Conservation (phyloP, 2,797 vertebrate species). For the Manis javanica region DNA sequence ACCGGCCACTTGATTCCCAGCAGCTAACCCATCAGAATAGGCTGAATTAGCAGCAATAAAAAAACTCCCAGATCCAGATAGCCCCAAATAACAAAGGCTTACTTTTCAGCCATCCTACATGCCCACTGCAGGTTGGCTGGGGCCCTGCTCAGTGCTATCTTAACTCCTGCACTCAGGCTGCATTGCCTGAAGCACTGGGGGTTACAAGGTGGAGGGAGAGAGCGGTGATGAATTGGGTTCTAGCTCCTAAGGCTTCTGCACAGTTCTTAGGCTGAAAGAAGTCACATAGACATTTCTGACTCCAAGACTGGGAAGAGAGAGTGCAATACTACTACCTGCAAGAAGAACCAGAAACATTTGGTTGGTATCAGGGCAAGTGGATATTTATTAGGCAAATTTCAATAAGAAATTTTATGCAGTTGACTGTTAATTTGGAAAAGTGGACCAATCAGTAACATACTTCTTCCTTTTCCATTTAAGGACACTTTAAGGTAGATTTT, state of each 20-base stretch:
- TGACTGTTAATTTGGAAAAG: neutral
- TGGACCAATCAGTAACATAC: neutral
- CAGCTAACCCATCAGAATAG: neutral
- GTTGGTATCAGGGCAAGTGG: neutral
- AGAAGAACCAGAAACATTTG: neutral
- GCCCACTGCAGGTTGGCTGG: neutral
- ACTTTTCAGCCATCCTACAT: neutral
- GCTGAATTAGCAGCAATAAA: neutral
- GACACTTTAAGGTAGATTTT: neutral
- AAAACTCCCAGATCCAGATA: no score
- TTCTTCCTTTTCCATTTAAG: neutral
- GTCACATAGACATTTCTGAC: neutral
- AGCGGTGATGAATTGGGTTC: no score
- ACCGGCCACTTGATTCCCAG: neutral
- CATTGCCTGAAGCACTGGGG: neutral
- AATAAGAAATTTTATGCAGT: neutral
- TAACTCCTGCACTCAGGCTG: neutral
- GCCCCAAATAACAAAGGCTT: neutral
- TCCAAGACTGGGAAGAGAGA: neutral
- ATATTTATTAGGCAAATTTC: neutral
- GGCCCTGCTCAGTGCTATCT: neutral
- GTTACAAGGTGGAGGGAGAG: neutral
- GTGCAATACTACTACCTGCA: neutral
- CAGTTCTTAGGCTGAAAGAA: neutral
- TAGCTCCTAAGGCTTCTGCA: neutral